Percentiles rank a stretch among this genome's conserved stretches.
Evolutionary conservation across 2,888 invertebrate species (phyloP).

Genomic region (Acanthosoma haemorrhoidale): DNA sequence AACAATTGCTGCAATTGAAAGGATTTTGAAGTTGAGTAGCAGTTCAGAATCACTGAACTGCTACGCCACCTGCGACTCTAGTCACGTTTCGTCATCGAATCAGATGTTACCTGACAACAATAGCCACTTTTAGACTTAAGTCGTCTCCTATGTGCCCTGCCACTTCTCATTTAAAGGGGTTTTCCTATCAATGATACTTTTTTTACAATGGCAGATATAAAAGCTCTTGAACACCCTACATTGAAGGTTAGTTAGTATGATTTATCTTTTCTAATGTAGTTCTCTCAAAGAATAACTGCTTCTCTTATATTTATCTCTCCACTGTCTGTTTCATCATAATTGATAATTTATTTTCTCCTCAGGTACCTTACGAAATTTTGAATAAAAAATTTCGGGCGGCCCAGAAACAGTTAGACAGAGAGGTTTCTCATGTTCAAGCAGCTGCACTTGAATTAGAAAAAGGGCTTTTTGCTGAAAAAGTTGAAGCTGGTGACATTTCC

Average conservation of each 20-base stretch:
- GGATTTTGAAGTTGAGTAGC: not conserved
- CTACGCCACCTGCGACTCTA: not conserved
- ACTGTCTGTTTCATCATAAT: no score
- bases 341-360: slow-evolving; percentile 36
- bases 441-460: slow-evolving; percentile 74
- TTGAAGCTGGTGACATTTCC: slow-evolving; percentile 66
- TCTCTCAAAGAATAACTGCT: not conserved
- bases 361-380: slow-evolving; percentile 96
- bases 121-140: not conserved
- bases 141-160: not conserved
- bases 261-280: not conserved
- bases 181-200: slow-evolving; percentile 13
- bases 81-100: slow-evolving; percentile 17
- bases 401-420: slow-evolving; percentile 89
- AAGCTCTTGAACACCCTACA: slow-evolving; percentile 91
- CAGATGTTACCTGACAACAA: slow-evolving; percentile 30
- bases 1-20: no score
- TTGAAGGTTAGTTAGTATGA: slow-evolving; percentile 63
- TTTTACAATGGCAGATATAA: slow-evolving; percentile 76
- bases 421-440: slow-evolving; percentile 80
- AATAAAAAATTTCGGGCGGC: slow-evolving; percentile 95
- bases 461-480: slow-evolving; percentile 56
- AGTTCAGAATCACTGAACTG: not conserved
- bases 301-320: slow-evolving; percentile 7
- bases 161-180: not conserved